A percentile compares a stretch with the other conserved stretches of the same genome.
Conservation (phyloP, 2,113 vertebrate species). For the Oncorhynchus kisutch region DNA sequence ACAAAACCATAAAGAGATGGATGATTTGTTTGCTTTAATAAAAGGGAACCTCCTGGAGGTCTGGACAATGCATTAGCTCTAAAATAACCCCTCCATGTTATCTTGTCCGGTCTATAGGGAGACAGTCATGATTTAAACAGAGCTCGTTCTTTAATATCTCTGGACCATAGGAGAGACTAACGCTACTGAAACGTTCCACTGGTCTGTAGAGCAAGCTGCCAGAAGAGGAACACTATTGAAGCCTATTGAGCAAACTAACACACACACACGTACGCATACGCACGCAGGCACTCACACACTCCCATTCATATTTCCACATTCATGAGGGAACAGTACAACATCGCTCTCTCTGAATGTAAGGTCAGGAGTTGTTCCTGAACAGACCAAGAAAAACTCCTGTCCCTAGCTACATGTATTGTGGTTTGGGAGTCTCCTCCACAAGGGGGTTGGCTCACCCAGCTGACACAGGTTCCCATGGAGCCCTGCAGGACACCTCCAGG, state of each 20-base stretch:
- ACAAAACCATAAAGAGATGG: constrained; percentile 9
- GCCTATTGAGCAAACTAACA: constrained; percentile 17
- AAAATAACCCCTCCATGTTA: constrained; percentile 37
- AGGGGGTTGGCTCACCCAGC: constrained; percentile 63
- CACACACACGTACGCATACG: background rate
- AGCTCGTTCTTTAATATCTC: constrained; percentile 34
- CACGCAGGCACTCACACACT: background rate
- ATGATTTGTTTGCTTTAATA: constrained; percentile 23
- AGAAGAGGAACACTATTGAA: constrained; percentile 17
- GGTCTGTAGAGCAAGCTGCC: constrained; percentile 48
- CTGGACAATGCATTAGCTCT: constrained; percentile 29
- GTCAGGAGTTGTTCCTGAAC: no score
- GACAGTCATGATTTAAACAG: constrained; percentile 38
- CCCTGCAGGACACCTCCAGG: constrained; percentile 61
- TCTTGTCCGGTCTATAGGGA: constrained; percentile 27
- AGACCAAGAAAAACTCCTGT: no score
- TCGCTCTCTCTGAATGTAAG: no score
- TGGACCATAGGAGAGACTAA: constrained; percentile 4
- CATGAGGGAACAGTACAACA: no score
- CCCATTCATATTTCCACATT: background rate
- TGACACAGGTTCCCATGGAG: constrained; percentile 69
- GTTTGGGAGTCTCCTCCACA: background rate
- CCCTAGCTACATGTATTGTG: no score
- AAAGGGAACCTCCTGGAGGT: constrained; percentile 19
- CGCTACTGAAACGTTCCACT: constrained; percentile 41